phyloP scores from a whole-genome alignment of 1,140 invertebrate genomes.

The Meloidogyne chitwoodi region DNA sequence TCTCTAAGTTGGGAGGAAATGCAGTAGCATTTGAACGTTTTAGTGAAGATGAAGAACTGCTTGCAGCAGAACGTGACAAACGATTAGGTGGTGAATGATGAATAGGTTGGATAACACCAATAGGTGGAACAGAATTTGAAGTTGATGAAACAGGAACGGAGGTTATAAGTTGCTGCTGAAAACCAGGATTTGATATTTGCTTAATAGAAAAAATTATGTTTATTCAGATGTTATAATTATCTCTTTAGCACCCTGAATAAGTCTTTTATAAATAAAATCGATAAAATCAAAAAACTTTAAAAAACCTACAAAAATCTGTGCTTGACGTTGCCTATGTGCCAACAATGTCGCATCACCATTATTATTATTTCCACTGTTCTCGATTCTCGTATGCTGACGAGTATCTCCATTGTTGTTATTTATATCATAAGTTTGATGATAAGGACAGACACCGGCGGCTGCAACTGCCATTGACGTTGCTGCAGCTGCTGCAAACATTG shows the following conservation, averaged over 20 bases:
- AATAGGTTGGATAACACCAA: conserved; percentile 1
- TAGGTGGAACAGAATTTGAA: background rate
- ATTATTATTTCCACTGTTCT: background rate
- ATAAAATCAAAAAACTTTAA: background rate
- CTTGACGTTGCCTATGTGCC: background rate
- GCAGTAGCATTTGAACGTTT: conserved; percentile 3
- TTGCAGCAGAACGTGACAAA: background rate
- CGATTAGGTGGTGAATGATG: background rate
- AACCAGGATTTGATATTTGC: background rate
- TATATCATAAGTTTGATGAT: conserved; percentile 3
- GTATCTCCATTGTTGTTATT: background rate
- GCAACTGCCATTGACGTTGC: background rate
- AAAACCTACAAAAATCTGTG: background rate
- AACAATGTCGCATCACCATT: background rate
- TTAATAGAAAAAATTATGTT: background rate
- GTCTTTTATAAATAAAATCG: background rate
- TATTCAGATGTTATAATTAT: background rate
- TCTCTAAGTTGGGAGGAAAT: background rate
- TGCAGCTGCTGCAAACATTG: conserved; percentile 4
- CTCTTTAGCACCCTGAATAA: background rate
- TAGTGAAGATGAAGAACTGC: background rate
- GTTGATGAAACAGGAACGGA: background rate
- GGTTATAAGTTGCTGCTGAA: conserved; percentile 1
- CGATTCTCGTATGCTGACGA: background rate
- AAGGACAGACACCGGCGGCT: background rate